A percentile compares a stretch with the other conserved stretches of the same genome.
Evolutionary conservation across 2,113 vertebrate species (phyloP).

Genomic region (Apteryx mantelli): DNA sequence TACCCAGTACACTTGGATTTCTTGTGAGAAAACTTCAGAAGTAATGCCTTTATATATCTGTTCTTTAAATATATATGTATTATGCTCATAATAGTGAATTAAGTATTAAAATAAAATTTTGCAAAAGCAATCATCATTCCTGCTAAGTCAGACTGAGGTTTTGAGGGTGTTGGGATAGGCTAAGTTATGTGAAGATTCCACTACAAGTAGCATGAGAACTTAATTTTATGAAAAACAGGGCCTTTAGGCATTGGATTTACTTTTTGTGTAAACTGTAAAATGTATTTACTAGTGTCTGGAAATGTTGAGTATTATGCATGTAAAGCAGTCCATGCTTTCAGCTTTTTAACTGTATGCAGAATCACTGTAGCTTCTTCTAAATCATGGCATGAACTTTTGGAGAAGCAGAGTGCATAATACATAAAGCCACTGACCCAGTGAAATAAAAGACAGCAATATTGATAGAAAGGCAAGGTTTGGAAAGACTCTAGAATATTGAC

Average conservation of each 20-base stretch:
- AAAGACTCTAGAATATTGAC: not conserved
- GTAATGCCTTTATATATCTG: not conserved
- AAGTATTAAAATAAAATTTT: not conserved
- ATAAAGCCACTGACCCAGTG: not conserved
- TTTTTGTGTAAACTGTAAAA: not conserved
- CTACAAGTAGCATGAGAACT: not conserved
- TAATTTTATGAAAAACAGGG: not conserved
- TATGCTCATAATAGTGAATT: not conserved
- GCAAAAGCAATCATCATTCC: not conserved
- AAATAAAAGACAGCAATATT: not conserved
- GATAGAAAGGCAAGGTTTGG: not conserved
- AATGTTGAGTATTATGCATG: not conserved
- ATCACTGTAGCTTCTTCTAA: not conserved
- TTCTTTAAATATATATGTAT: not conserved
- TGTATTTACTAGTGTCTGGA: not conserved
- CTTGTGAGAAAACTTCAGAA: not conserved
- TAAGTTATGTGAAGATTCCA: not conserved
- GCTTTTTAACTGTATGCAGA: not conserved
- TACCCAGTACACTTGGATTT: not conserved
- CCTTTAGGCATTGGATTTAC: not conserved
- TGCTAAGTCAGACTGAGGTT: not conserved
- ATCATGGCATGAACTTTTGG: not conserved
- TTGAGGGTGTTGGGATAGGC: not conserved
- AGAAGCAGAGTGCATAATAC: not conserved
- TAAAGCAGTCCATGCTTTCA: not conserved